These are phyloP conservation scores for Cercopithecus mitis DNA, from an alignment of 2,797 vertebrate genomes.

Conservation along the genomic window DNA sequence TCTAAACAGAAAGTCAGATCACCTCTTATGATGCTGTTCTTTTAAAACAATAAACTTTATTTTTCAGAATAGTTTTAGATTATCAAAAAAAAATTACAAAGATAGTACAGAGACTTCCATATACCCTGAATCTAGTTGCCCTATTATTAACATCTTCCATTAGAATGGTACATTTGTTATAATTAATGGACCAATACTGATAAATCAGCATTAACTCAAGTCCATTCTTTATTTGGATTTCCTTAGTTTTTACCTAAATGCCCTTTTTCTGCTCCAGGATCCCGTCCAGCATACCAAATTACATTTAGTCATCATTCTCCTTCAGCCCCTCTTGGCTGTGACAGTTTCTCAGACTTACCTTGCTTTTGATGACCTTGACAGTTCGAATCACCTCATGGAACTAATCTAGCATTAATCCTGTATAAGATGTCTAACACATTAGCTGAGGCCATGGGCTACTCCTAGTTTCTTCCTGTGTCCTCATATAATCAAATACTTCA, in stretches of 20 bases:
- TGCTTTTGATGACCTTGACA: conserved; percentile 15
- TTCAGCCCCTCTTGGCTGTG: not conserved
- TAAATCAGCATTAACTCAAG: conserved; percentile 1
- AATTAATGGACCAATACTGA: conserved; percentile 16
- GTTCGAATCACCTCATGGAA: conserved; percentile 27
- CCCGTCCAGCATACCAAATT: not conserved
- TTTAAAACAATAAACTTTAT: not conserved
- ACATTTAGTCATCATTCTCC: conserved; percentile 14
- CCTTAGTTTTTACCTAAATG: conserved; percentile 32
- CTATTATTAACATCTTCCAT: not conserved
- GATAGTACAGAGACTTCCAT: not conserved
- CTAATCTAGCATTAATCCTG: conserved; percentile 40
- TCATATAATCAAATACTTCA: conserved; percentile 55
- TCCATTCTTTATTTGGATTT: conserved; percentile 8
- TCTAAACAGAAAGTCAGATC: conserved; percentile 16
- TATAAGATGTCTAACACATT: conserved; percentile 13
- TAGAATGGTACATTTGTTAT: not conserved
- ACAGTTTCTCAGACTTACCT: conserved; percentile 10
- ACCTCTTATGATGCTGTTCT: not conserved
- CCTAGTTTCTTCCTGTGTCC: not conserved
- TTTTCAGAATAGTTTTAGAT: not conserved
- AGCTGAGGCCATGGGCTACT: conserved; percentile 5
- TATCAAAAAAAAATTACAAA: conserved; percentile 26
- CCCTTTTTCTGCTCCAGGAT: not conserved
- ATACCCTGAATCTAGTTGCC: not conserved